Evolutionary conservation across 2,888 invertebrate genomes (phyloP).

Genomic region (Colostygia pectinataria): DNA sequence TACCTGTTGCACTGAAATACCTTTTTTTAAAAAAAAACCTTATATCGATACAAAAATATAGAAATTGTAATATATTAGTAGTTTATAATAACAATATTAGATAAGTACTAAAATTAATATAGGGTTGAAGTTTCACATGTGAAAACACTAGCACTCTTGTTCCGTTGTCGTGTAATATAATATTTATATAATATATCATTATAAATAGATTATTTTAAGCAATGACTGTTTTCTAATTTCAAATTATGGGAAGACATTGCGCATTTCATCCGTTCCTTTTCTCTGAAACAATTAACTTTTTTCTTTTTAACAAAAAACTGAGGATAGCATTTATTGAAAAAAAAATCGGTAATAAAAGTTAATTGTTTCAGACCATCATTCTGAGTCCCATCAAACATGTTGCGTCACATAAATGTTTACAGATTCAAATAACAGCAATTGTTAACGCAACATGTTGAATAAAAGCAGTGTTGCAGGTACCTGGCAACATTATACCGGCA

Average conservation of each 20-base stretch:
- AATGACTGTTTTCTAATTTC: constrained; percentile 74
- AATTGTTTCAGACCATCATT: constrained; percentile 67
- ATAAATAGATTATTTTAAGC: constrained; percentile 79
- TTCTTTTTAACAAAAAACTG: background rate
- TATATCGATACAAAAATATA: constrained; percentile 65
- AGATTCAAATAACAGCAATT: constrained; percentile 29
- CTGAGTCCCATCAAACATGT: constrained; percentile 57
- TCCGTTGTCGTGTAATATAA: constrained; percentile 75
- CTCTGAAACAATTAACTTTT: constrained; percentile 71
- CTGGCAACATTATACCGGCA: constrained; percentile 26
- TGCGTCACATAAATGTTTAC: constrained; percentile 22
- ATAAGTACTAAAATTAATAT: constrained; percentile 70
- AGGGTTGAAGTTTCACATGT: constrained; percentile 81
- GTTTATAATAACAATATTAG: constrained; percentile 74
- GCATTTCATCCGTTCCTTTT: constrained; percentile 83
- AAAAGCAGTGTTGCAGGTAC: constrained; percentile 38
- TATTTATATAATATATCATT: constrained; percentile 67
- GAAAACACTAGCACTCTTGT: constrained; percentile 83
- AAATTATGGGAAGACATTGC: constrained; percentile 84
- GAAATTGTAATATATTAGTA: constrained; percentile 72
- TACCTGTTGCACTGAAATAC: constrained; percentile 76
- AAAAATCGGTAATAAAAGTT: constrained; percentile 43
- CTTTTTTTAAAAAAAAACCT: constrained; percentile 57
- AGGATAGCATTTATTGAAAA: background rate
- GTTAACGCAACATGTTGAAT: constrained; percentile 63